A percentile compares a stretch with the other conserved stretches of the same genome.
phyloP scores from a whole-genome alignment of 2,797 vertebrate genomes.

The Xyrichtys novacula region DNA sequence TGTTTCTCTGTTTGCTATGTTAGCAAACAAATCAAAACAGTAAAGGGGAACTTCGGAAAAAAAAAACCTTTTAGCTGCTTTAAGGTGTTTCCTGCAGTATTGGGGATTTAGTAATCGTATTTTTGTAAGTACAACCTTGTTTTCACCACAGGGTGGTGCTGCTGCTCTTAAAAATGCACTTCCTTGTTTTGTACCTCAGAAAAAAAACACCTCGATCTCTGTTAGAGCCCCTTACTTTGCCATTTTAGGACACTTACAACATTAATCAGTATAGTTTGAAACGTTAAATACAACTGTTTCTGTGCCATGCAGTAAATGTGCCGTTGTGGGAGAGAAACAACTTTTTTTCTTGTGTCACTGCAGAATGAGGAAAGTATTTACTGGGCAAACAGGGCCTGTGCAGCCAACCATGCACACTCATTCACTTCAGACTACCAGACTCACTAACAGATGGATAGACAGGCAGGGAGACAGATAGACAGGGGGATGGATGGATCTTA shows the following conservation, averaged over 20 bases:
- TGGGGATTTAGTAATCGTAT: too few species aligned
- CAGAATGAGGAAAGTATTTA: constrained; percentile 45
- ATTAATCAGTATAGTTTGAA: neutral
- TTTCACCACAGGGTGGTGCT: constrained; percentile 67
- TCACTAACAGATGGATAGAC: too few species aligned
- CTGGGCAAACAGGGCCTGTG: constrained; percentile 53
- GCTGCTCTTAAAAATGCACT: constrained; percentile 44
- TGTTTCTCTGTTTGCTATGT: constrained; percentile 26
- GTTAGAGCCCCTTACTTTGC: neutral
- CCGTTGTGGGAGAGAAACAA: constrained; percentile 9
- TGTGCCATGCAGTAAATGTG: neutral
- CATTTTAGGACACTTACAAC: neutral
- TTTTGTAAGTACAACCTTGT: neutral
- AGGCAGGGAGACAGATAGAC: constrained; percentile 8
- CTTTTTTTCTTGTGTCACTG: constrained; percentile 15
- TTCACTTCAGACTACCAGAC: constrained; percentile 19
- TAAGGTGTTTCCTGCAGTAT: neutral
- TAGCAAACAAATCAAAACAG: constrained; percentile 33
- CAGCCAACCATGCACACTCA: constrained; percentile 8
- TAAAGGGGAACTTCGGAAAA: constrained; percentile 5
- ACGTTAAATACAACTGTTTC: neutral
- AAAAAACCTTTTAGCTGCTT: neutral
- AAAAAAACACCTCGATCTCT: constrained; percentile 7
- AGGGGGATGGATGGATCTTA: constrained; percentile 18
- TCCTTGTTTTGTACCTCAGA: constrained; percentile 22